Evolutionary conservation across 2,888 invertebrate species (phyloP).

Genomic region (Siphlonurus alternatus): DNA sequence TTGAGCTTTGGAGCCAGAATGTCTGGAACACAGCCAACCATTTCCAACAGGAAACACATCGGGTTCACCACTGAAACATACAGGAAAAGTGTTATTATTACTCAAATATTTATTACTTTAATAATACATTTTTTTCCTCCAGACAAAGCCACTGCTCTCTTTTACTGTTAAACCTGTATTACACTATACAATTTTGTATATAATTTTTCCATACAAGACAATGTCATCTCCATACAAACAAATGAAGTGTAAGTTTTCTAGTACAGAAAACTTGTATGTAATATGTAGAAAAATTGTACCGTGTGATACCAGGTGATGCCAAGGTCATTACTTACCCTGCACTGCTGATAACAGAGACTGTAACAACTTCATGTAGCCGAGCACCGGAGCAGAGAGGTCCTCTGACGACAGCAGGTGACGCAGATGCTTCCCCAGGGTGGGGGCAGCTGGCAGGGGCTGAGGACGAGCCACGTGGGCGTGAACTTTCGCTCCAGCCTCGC

Average conservation of each 20-base stretch:
- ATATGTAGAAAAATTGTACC: too few species aligned
- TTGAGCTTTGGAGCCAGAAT: constrained; percentile 45
- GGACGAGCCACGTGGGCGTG: constrained; percentile 25
- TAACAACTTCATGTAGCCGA: constrained; percentile 43
- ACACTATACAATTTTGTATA: too few species aligned
- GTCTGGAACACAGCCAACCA: constrained; percentile 65
- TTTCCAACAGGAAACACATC: constrained; percentile 61
- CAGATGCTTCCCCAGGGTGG: constrained; percentile 47
- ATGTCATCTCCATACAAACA: too few species aligned
- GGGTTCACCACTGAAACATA: constrained; percentile 36
- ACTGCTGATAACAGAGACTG: constrained; percentile 43
- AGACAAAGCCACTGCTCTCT: too few species aligned
- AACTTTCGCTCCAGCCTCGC: constrained; percentile 37
- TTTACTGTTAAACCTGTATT: too few species aligned
- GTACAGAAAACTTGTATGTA: too few species aligned
- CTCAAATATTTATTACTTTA: too few species aligned
- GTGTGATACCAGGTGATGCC: too few species aligned
- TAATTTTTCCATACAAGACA: too few species aligned
- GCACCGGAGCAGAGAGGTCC: constrained; percentile 32
- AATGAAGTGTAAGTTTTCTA: too few species aligned
- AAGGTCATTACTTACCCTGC: too few species aligned
- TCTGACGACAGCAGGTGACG: constrained; percentile 19
- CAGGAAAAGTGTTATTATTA: background rate
- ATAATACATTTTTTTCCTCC: too few species aligned
- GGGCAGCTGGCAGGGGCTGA: constrained; percentile 46